Base-by-base conservation (phyloP, 2,113 vertebrate genomes). In the Loxodonta africana region DNA sequence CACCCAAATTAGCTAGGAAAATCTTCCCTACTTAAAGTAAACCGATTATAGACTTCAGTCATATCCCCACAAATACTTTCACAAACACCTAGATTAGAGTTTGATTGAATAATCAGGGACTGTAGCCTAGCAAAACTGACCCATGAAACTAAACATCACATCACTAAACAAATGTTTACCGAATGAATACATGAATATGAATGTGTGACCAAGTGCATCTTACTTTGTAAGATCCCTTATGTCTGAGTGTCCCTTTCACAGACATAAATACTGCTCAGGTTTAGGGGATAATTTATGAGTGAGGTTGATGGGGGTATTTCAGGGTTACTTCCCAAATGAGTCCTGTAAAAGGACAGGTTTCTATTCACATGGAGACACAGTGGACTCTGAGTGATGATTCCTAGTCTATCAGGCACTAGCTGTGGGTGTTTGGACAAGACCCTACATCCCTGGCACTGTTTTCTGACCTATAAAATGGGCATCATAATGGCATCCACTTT, bases 341-440 rank as follows among this genome's bases (percentile, higher is more conserved):
- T n/a, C 4, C 67, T 30, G 5, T 5, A 53, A 57, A 53, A 57
- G 74, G 26, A 8, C 14, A 23, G 65, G 6, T n/a, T 63, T 8
- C 18, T 63, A 25, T 23, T 33, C 28, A 0, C 0, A 0, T 5
- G n/a, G 48, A 37, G 26, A 33, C 8, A 1, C 17, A 17, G 26
- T 1, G 0, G 48, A 11, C 8, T n/a, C 69, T 7, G 4, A 26
- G 33, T 1, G 46, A 14, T 5, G 18, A 10, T 11, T 30, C 63
- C 12, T 18, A 33, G 30, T 44, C n/a, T 25, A 28, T 51, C 6
- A 0, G n/a, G 12, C 30, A 23, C 41, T 48, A 21, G 18, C 21
- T 17, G 1, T 69, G 51, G 33, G 26, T 28, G 48, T 30, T 28
- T 33, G 44, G 18, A 30, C 1, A 12, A 60, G 33, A 30, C 23